Percentiles rank a stretch among this genome's conserved stretches.
phyloP scores from a whole-genome alignment of 2,113 vertebrate genomes.

The Megatriorchis doriae region DNA sequence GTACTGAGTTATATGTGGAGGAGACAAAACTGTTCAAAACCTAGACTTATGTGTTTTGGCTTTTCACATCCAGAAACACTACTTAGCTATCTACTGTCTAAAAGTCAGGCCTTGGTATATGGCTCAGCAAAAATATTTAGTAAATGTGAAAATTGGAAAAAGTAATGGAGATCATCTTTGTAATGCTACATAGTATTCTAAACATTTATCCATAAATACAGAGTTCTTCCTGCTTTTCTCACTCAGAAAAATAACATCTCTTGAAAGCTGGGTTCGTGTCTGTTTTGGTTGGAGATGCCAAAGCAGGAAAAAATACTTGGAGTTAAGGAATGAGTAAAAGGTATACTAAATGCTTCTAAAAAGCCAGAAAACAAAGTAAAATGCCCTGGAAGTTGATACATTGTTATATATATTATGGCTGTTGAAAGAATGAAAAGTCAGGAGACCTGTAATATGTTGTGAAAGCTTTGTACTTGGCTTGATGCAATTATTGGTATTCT shows the following conservation, averaged over 20 bases:
- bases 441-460: background rate
- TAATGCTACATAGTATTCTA: background rate
- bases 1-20: background rate
- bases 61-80: background rate
- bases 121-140: background rate
- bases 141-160: background rate
- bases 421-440: conserved; percentile 32
- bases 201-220: background rate
- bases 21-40: background rate
- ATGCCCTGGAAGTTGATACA: background rate
- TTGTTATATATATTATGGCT: background rate
- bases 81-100: background rate
- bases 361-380: background rate
- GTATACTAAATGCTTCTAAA: background rate
- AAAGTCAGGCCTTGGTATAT: background rate
- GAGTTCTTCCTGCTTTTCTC: background rate
- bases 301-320: background rate
- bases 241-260: background rate
- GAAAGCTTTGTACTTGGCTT: conserved; percentile 7
- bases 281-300: background rate
- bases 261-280: background rate
- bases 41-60: background rate
- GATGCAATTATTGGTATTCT: conserved; percentile 28
- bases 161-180: background rate
- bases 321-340: background rate